Conservation (phyloP, 1,140 invertebrate species). For the Brachionus rubens region DNA sequence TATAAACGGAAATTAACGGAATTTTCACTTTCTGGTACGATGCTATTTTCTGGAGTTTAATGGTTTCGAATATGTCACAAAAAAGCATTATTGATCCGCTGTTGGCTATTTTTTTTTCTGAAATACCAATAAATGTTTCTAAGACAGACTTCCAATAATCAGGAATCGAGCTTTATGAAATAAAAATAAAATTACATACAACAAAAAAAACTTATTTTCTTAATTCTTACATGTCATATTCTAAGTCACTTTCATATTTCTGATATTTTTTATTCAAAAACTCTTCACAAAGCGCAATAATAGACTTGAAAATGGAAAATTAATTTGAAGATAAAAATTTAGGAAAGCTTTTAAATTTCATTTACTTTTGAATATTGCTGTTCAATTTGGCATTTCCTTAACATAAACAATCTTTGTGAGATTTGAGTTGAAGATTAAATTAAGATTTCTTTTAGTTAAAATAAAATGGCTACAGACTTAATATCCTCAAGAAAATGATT, state of each 20-base stretch:
- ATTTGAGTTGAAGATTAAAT: no score
- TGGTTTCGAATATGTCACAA: not conserved
- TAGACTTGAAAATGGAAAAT: not conserved
- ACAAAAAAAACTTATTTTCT: not conserved
- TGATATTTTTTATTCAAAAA: slow-evolving; percentile 18
- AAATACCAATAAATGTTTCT: not conserved
- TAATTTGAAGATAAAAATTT: not conserved
- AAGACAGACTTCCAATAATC: not conserved
- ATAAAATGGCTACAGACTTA: not conserved
- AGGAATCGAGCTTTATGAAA: not conserved
- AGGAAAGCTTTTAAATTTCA: no score
- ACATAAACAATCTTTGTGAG: not conserved
- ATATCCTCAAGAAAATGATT: not conserved
- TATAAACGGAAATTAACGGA: no score
- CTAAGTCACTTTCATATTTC: not conserved
- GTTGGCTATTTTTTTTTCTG: slow-evolving; percentile 7
- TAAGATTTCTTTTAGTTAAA: not conserved
- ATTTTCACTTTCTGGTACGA: slow-evolving; percentile 36
- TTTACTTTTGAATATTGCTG: slow-evolving; percentile 8
- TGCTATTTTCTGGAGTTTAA: not conserved
- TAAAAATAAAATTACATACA: not conserved
- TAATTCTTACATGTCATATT: not conserved
- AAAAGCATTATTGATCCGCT: not conserved
- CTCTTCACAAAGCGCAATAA: not conserved
- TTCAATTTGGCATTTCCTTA: not conserved